Percentiles rank a stretch among this genome's conserved stretches.
phyloP scores from a whole-genome alignment of 2,113 vertebrate genomes.

The Gambusia holbrooki region DNA sequence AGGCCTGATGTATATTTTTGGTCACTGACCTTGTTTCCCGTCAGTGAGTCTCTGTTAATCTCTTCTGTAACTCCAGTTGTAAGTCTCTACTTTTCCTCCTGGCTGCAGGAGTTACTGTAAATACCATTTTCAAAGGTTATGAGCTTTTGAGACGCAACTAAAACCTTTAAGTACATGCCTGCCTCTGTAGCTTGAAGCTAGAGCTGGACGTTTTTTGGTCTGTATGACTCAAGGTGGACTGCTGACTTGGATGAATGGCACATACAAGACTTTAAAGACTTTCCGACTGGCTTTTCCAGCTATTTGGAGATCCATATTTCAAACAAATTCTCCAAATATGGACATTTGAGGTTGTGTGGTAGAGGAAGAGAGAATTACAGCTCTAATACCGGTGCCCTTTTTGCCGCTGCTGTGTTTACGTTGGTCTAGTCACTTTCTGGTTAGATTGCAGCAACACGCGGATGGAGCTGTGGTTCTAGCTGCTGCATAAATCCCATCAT shows the following conservation, averaged over 20 bases:
- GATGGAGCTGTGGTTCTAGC: slow-evolving; percentile 61
- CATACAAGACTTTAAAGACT: slow-evolving; percentile 49
- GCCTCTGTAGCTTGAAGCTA: slow-evolving; percentile 15
- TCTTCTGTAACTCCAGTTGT: slow-evolving; percentile 51
- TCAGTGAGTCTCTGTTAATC: slow-evolving; percentile 69
- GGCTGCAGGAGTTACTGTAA: slow-evolving; percentile 55
- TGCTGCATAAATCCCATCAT: slow-evolving; percentile 50
- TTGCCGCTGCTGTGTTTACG: slow-evolving; percentile 58
- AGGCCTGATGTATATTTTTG: slow-evolving; percentile 72
- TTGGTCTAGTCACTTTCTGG: slow-evolving; percentile 63
- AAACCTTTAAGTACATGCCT: slow-evolving; percentile 54
- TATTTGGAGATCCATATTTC: slow-evolving; percentile 75
- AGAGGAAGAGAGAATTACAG: slow-evolving; percentile 58
- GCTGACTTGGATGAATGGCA: slow-evolving; percentile 31
- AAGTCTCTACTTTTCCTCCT: slow-evolving; percentile 52
- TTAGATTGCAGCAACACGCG: slow-evolving; percentile 56
- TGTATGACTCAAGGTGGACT: slow-evolving; percentile 53
- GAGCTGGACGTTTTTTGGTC: slow-evolving; percentile 37
- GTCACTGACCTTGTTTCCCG: slow-evolving; percentile 68
- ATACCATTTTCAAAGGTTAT: slow-evolving; percentile 61
- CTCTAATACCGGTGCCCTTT: slow-evolving; percentile 64
- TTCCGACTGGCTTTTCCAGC: slow-evolving; percentile 57
- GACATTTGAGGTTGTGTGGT: slow-evolving; percentile 69
- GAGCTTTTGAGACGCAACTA: slow-evolving; percentile 29
- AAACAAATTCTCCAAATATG: slow-evolving; percentile 73